Percentiles rank a stretch among this genome's conserved stretches.
These are phyloP conservation scores for Leptogaster cylindrica DNA, from an alignment of 2,888 invertebrate species.

Conservation along the genomic window DNA sequence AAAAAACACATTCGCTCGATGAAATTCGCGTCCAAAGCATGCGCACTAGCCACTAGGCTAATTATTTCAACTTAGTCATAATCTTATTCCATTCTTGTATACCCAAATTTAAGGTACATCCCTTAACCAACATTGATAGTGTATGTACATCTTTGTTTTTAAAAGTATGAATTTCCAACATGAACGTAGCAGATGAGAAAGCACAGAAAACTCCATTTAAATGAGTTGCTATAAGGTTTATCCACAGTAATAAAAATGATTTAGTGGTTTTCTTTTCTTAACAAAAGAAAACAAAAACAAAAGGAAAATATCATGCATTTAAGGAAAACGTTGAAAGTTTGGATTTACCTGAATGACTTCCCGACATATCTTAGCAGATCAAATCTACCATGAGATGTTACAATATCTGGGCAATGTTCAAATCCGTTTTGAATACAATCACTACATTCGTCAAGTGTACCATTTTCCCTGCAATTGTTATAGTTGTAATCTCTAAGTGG, in stretches of 20 bases:
- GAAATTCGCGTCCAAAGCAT: too few relatives aligned
- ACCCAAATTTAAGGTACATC: too few relatives aligned
- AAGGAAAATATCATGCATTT: constrained; percentile 36
- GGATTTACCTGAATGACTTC: constrained; percentile 63
- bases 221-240: constrained; percentile 9
- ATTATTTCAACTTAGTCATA: too few relatives aligned
- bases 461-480: constrained; percentile 42
- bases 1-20: too few relatives aligned
- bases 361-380: constrained; percentile 62
- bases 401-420: constrained; percentile 39
- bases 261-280: constrained; percentile 34
- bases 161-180: neutral
- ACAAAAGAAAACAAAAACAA: too few relatives aligned
- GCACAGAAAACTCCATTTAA: constrained; percentile 9
- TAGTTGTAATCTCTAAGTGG: constrained; percentile 27
- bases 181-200: constrained; percentile 1
- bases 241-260: constrained; percentile 26
- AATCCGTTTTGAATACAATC: constrained; percentile 32
- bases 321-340: constrained; percentile 18
- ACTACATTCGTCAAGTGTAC: constrained; percentile 4
- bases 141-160: constrained; percentile 26
- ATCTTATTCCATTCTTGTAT: too few relatives aligned
- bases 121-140: too few relatives aligned
- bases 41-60: too few relatives aligned
- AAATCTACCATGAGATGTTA: constrained; percentile 33